Evolutionary conservation across 2,797 vertebrate species (phyloP).

Genomic region (Helostoma temminkii): DNA sequence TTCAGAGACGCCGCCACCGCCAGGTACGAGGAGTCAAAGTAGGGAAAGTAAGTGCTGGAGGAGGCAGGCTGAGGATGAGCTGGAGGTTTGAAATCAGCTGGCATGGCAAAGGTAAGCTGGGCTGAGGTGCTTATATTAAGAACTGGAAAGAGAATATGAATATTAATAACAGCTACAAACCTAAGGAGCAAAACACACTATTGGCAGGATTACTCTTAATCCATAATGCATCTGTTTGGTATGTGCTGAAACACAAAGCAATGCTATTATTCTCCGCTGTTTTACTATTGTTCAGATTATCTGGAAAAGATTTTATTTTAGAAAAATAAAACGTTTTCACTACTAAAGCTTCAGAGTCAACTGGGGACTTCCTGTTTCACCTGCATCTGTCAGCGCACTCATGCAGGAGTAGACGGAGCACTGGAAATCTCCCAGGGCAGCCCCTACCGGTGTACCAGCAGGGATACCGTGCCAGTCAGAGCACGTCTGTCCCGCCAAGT

Average conservation of each 20-base stretch:
- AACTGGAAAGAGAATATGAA: conserved; percentile 78
- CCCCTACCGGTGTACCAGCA: conserved; percentile 88
- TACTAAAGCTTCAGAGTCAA: neutral
- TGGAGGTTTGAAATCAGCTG: conserved; percentile 87
- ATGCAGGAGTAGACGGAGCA: conserved; percentile 96
- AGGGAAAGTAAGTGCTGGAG: conserved; percentile 90
- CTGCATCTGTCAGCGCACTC: conserved; percentile 89
- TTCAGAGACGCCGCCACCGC: conserved; percentile 95
- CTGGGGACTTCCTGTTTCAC: conserved; percentile 75
- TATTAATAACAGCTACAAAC: neutral
- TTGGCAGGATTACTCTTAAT: neutral
- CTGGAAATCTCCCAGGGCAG: conserved; percentile 94
- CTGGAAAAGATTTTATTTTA: neutral
- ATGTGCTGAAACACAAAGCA: neutral
- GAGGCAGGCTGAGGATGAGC: conserved; percentile 82
- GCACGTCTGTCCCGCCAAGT: conserved; percentile 85
- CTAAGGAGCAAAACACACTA: neutral
- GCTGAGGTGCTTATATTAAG: conserved; percentile 96
- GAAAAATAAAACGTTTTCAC: neutral
- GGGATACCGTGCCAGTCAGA: conserved; percentile 89
- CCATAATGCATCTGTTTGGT: conserved; percentile 3
- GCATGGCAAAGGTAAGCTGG: conserved; percentile 91
- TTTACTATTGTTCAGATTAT: neutral
- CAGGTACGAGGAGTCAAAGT: conserved; percentile 90
- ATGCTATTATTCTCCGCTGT: neutral